Percentiles rank a stretch among this genome's conserved stretches.
phyloP scores from a whole-genome alignment of 1,140 invertebrate genomes.

The Danaus melanippus region DNA sequence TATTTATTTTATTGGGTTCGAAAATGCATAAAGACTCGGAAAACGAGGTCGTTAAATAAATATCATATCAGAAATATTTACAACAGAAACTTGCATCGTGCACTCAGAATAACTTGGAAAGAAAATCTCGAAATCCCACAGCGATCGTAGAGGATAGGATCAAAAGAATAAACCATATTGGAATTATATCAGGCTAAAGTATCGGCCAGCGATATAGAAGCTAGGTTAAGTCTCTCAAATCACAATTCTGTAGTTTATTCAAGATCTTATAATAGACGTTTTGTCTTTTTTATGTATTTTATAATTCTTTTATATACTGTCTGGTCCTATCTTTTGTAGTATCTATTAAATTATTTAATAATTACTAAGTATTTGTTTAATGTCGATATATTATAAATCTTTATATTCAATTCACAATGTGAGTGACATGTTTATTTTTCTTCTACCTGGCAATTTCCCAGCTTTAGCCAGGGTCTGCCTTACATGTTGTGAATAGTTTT shows the following conservation, averaged over 20 bases:
- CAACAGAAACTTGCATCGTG: constrained; percentile 12
- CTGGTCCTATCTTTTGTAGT: no score
- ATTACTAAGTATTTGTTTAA: no score
- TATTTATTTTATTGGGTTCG: no score
- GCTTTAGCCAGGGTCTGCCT: no score
- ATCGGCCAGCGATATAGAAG: constrained; percentile 19
- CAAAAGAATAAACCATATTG: constrained; percentile 19
- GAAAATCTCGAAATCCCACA: constrained; percentile 15
- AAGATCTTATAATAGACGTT: constrained; percentile 2
- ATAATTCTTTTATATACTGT: no score
- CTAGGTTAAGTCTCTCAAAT: constrained; percentile 21
- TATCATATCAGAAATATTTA: constrained; percentile 13
- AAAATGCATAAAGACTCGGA: no score
- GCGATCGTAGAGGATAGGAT: constrained; percentile 11
- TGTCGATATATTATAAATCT: no score
- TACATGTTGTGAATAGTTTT: no score
- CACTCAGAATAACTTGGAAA: constrained; percentile 11
- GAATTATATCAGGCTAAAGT: constrained; percentile 14
- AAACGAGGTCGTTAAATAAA: constrained; percentile 6
- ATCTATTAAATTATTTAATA: no score
- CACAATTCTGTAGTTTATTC: constrained; percentile 29
- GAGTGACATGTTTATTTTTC: no score
- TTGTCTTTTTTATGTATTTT: not conserved
- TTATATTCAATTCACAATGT: no score
- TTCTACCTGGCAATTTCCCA: no score